These are phyloP conservation scores for Phymorhynchus buccinoides DNA, from an alignment of 1,140 invertebrate genomes.

Conservation along the genomic window DNA sequence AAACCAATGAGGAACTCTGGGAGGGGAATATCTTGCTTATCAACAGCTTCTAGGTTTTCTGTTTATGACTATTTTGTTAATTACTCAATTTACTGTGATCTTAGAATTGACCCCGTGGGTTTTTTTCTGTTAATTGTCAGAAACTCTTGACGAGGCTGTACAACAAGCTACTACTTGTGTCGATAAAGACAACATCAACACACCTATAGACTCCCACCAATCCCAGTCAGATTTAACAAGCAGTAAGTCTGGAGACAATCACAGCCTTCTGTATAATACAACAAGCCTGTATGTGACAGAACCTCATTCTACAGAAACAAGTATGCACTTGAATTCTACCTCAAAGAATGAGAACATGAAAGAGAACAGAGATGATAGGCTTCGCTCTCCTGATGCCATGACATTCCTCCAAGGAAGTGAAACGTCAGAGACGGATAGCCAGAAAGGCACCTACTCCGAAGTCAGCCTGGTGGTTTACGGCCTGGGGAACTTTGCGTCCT, in stretches of 20 bases:
- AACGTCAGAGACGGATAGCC: neutral
- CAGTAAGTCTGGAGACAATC: neutral
- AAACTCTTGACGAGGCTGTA: too few species aligned
- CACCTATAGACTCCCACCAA: too few species aligned
- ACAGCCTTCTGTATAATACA: neutral
- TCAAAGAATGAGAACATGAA: neutral
- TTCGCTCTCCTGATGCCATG: neutral
- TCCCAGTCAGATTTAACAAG: neutral
- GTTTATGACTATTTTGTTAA: too few species aligned
- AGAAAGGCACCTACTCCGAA: neutral
- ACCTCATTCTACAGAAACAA: neutral
- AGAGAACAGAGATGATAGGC: neutral
- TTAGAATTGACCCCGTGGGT: too few species aligned
- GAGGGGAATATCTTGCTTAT: too few species aligned
- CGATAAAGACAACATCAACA: too few species aligned
- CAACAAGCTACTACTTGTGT: too few species aligned
- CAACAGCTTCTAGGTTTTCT: too few species aligned
- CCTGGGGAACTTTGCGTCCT: slow-evolving; percentile 46
- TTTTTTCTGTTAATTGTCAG: too few species aligned
- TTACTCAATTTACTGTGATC: too few species aligned
- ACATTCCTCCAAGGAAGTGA: neutral
- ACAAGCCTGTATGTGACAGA: neutral
- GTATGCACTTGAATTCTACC: neutral
- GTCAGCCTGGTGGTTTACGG: slow-evolving; percentile 45
- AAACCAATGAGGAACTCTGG: too few species aligned